Evolutionary conservation across 2,888 invertebrate species (phyloP).

Genomic region (Hirtodrosophila duncani): DNA sequence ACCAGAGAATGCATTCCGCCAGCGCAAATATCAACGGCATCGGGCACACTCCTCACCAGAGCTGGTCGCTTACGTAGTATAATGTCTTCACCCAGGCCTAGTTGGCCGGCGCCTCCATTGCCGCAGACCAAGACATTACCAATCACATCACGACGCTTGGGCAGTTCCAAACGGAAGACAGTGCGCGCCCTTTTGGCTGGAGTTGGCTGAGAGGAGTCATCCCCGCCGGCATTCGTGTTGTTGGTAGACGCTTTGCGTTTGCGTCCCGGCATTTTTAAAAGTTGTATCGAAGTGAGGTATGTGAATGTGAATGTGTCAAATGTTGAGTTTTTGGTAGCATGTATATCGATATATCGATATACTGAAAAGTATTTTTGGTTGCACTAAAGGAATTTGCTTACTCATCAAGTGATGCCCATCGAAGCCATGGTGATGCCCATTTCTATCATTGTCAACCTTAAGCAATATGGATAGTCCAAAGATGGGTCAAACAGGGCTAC

Average conservation of each 20-base stretch:
- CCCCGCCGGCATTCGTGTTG: constrained; percentile 49
- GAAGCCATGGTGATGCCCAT: no score
- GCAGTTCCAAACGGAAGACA: constrained; percentile 66
- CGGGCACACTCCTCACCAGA: constrained; percentile 79
- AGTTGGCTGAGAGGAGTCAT: constrained; percentile 17
- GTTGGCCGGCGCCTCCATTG: constrained; percentile 93
- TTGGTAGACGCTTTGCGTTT: constrained; percentile 42
- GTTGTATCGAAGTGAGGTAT: no score
- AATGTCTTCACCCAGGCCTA: constrained; percentile 86
- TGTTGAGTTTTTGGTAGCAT: no score
- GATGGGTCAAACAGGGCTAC: no score
- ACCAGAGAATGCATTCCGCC: constrained; percentile 98
- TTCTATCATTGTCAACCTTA: no score
- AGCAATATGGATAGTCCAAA: no score
- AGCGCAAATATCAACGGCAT: constrained; percentile 86
- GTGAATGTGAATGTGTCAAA: no score
- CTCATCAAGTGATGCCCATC: no score
- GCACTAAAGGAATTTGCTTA: no score
- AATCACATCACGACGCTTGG: constrained; percentile 77
- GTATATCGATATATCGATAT: no score
- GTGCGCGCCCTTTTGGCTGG: constrained; percentile 49
- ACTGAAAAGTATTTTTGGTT: no score
- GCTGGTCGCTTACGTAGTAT: constrained; percentile 85
- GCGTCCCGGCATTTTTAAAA: constrained; percentile 56
- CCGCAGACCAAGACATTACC: constrained; percentile 88